These are phyloP conservation scores for Scrobipalpa atriplicella DNA, from an alignment of 2,888 invertebrate species.

Conservation along the genomic window DNA sequence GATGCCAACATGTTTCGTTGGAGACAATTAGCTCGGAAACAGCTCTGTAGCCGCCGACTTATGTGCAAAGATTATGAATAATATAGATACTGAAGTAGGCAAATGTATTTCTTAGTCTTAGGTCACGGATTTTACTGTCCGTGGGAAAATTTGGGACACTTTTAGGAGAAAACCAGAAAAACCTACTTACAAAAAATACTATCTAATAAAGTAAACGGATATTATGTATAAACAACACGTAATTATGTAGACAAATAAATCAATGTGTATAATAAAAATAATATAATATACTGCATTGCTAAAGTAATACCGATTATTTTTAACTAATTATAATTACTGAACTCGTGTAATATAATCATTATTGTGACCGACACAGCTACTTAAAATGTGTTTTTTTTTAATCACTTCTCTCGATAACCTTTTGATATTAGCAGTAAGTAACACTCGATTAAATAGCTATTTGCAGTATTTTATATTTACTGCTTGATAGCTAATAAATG, in stretches of 20 bases:
- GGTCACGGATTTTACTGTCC: too few species aligned
- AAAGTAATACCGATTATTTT: not conserved
- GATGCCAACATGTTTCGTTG: conserved; percentile 44
- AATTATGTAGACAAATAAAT: too few species aligned
- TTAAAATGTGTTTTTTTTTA: not conserved
- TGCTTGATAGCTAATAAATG: too few species aligned
- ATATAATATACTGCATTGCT: too few species aligned
- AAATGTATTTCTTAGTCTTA: too few species aligned
- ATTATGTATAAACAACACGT: too few species aligned
- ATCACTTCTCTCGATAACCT: conserved; percentile 9
- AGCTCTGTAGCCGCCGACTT: conserved; percentile 32
- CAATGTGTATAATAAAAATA: too few species aligned
- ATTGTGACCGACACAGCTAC: not conserved
- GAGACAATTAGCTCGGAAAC: conserved; percentile 48
- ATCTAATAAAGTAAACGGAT: too few species aligned
- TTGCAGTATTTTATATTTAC: conserved; percentile 24
- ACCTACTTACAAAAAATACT: too few species aligned
- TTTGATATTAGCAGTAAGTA: not conserved
- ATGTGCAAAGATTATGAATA: conserved; percentile 32
- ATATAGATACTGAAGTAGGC: not conserved
- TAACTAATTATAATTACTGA: not conserved
- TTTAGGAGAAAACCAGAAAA: too few species aligned
- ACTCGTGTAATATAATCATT: not conserved
- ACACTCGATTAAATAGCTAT: not conserved
- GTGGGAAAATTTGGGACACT: too few species aligned